Evolutionary conservation across 2,113 vertebrate genomes (phyloP).

Genomic region (Numenius arquata): DNA sequence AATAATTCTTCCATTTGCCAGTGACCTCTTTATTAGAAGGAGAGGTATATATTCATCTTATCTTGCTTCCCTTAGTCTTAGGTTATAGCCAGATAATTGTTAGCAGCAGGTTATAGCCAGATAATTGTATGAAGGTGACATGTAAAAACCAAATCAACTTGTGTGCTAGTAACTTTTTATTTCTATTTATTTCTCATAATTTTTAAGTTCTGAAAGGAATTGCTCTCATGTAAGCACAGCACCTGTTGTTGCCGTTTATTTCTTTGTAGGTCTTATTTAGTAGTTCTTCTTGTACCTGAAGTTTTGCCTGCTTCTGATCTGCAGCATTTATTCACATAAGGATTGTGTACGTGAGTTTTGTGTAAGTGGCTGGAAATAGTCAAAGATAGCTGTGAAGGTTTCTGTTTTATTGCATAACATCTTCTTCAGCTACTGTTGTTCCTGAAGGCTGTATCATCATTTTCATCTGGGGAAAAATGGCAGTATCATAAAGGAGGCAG

Average conservation of each 20-base stretch:
- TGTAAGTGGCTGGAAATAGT: background rate
- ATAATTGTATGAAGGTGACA: background rate
- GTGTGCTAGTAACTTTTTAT: background rate
- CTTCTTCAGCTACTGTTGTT: background rate
- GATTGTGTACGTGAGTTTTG: background rate
- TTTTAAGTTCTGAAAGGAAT: background rate
- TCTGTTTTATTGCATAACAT: background rate
- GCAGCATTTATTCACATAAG: background rate
- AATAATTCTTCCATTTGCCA: background rate
- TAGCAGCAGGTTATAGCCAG: background rate
- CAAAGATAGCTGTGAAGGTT: background rate
- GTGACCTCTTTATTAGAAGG: background rate
- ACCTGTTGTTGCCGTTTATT: background rate
- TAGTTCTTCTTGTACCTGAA: background rate
- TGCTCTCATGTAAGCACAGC: background rate
- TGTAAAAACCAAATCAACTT: background rate
- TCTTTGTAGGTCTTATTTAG: background rate
- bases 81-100: background rate
- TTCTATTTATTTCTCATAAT: background rate
- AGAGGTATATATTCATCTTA: background rate
- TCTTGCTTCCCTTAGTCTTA: background rate
- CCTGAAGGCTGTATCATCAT: background rate
- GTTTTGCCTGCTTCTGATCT: background rate
- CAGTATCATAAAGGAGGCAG: background rate
- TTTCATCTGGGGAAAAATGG: background rate